A percentile compares a stretch with the other conserved stretches of the same genome.
These are phyloP conservation scores for Sylvietta virens DNA, from an alignment of 2,113 vertebrate genomes.

Conservation along the genomic window DNA sequence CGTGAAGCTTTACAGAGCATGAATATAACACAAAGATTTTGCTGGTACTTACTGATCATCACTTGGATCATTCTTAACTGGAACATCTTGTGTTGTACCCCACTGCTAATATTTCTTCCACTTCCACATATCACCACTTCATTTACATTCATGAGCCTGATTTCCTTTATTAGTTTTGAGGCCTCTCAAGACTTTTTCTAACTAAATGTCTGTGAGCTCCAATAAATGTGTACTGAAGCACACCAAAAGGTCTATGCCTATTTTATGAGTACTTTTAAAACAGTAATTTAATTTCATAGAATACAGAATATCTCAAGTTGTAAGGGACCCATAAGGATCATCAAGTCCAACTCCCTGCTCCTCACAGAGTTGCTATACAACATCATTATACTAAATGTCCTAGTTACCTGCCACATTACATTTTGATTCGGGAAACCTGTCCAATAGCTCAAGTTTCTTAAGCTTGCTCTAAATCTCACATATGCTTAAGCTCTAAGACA, in stretches of 20 bases:
- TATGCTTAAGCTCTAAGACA: background rate
- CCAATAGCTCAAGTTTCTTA: background rate
- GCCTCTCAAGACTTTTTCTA: background rate
- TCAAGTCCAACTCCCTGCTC: background rate
- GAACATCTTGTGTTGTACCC: background rate
- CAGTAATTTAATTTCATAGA: background rate
- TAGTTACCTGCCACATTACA: background rate
- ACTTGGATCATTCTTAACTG: background rate
- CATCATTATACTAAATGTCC: background rate
- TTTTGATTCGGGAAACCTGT: background rate
- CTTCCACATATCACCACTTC: background rate
- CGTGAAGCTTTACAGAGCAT: fast-evolving
- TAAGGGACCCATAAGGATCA: background rate
- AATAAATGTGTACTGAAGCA: background rate
- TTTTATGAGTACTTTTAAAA: background rate
- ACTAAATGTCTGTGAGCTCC: background rate
- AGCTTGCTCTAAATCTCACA: background rate
- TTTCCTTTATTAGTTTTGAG: background rate
- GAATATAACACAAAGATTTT: background rate
- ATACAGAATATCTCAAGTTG: background rate
- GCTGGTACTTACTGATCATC: background rate
- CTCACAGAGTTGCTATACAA: background rate
- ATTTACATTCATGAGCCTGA: background rate
- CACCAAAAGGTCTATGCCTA: background rate
- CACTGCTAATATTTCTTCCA: background rate